Evolutionary conservation across 2,797 vertebrate species (phyloP), one percentile per base, ranked within the genome.

Genomic region (Garrulus glandarius): DNA sequence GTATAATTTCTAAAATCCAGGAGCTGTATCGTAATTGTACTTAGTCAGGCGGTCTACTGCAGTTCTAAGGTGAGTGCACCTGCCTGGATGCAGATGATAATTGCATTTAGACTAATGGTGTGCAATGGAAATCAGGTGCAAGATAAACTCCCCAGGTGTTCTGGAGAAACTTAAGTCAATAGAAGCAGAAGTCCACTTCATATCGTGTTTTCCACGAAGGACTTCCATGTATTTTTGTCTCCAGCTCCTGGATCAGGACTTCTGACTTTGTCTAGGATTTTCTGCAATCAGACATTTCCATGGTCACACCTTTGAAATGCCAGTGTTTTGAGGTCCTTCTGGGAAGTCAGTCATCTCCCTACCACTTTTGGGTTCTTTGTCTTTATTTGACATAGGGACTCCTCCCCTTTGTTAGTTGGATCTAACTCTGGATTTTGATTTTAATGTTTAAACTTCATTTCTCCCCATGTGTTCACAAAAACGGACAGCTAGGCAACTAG

Each of bases 1-100:
- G 29, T 27, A 37, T 71, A 65, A 71, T 93, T 93, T 95, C 29
- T 70, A 36, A 89, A 96, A 84, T 89, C 63, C 47, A 63, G 39
- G 30, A 92, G 21, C 13, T 85, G 19, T 53, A 71, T 63, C 3
- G 3, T 59, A 87, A 67, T 32, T 61, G 24, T 57, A 46, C n/a
- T 78, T 90, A 52, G 22, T 9, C 22, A 79, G 39, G 39, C 13
- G 60, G 21, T 27, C 41, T 68, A 47, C 13, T 3, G 6, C 30
- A 17, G 7, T 65, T 85, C 63, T 65, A 68, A 86, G 30, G 21
- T 0, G 6, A 93, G 26, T 69, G 21, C 36, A 74, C 20, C n/a
- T 64, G 49, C n/a, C 37, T 29, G 43, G 29, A 39, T 60, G 30
- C 44, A 50, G 55, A 49, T 2, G 7, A 24, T 13, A 72, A 39